Evolutionary conservation across 2,113 vertebrate genomes (phyloP).

Genomic region (Morone chrysops): DNA sequence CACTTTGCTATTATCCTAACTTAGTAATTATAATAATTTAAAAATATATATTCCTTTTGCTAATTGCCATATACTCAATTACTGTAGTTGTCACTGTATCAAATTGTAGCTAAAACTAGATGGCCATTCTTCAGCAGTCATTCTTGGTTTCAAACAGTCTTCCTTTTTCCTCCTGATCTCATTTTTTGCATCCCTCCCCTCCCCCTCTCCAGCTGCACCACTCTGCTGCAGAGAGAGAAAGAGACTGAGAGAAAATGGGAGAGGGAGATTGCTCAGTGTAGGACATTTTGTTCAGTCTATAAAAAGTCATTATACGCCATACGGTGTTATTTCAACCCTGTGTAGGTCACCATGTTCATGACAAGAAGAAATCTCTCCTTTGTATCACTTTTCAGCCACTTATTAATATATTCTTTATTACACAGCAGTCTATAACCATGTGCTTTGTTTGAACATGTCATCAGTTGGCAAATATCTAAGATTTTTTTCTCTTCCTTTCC

Average conservation of each 20-base stretch:
- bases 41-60: not conserved
- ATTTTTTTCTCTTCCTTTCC: not conserved
- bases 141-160: constrained; percentile 49
- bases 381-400: not conserved
- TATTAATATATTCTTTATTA: not conserved
- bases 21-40: not conserved
- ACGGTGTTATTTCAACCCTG: constrained; percentile 10
- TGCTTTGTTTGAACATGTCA: constrained; percentile 19
- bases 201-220: constrained; percentile 83
- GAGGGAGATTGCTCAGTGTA: constrained; percentile 47
- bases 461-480: not conserved
- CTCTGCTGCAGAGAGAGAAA: constrained; percentile 73
- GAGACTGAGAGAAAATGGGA: constrained; percentile 52
- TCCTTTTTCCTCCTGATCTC: constrained; percentile 70
- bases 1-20: not conserved
- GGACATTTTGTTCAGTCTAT: constrained; percentile 59
- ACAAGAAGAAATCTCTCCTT: constrained; percentile 8
- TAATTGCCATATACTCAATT: not conserved
- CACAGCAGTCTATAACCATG: not conserved
- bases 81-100: not conserved
- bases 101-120: not conserved
- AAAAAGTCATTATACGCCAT: constrained; percentile 31
- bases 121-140: constrained; percentile 25
- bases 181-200: constrained; percentile 75
- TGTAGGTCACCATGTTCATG: not conserved